A percentile compares a stretch with the other conserved stretches of the same genome.
Evolutionary conservation across 1,140 invertebrate species (phyloP).

Genomic region (Leptinotarsa defecta): DNA sequence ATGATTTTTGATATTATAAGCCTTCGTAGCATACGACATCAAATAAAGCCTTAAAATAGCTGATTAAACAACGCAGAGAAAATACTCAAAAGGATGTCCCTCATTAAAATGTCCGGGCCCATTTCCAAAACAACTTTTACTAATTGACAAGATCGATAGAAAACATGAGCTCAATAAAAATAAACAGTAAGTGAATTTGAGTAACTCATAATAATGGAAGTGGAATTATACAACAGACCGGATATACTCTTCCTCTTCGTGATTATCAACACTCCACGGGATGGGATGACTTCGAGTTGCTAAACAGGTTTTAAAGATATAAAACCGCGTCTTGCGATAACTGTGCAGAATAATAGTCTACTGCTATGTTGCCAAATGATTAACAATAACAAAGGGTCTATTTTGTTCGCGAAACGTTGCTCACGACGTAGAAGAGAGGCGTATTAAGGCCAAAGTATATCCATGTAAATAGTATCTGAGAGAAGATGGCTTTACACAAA

Average conservation of each 20-base stretch:
- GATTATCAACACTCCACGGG: conserved; percentile 19
- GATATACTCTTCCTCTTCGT: conserved; percentile 25
- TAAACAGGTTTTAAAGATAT: conserved; percentile 25
- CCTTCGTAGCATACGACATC: neutral
- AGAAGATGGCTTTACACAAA: too few relatives aligned
- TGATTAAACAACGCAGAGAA: neutral
- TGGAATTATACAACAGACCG: conserved; percentile 3
- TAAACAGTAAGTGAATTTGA: neutral
- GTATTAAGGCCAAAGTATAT: too few relatives aligned
- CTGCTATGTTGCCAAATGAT: neutral
- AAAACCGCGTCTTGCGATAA: conserved; percentile 24
- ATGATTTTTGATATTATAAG: too few relatives aligned
- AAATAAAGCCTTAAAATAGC: neutral
- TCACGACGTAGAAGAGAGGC: too few relatives aligned
- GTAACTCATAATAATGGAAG: neutral
- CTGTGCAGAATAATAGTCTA: conserved; percentile 7
- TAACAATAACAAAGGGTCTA: neutral
- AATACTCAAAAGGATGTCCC: neutral
- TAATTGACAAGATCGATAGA: neutral
- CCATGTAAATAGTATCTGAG: too few relatives aligned
- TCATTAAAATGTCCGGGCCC: neutral
- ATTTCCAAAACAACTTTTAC: neutral
- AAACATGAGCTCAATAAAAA: neutral
- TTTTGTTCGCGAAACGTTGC: too few relatives aligned
- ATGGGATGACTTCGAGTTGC: conserved; percentile 17